Evolutionary conservation across 2,113 vertebrate genomes (phyloP), one percentile per base, ranked within the genome.

Genomic region (Chloroceryle aenea): DNA sequence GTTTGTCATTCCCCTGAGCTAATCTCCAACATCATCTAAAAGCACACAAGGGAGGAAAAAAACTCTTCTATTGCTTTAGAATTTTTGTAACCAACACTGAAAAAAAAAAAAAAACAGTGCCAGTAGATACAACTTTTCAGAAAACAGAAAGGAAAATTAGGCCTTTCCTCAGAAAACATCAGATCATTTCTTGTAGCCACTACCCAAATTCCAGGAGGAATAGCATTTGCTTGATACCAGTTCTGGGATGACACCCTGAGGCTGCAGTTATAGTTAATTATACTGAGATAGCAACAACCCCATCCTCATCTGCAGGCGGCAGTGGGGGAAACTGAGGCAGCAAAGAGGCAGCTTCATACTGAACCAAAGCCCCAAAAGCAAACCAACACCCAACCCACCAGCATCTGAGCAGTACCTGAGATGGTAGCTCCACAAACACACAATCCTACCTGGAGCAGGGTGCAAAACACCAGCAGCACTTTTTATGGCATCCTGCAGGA

Each of bases 401-500:
- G 30, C 10, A 32, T 14, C 34, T 4, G 4, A 62, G 12, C 13
- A 1, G 42, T 85, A 79, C 62, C 83, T 68, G 62, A 59, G 34
- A 40, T 1, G 1, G 5, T 0, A 1, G 16, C 29, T 50, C 52
- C 32, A 36, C 38, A 67, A 36, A 55, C 7, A 48, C 48, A 9
- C n/a, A 74, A 0, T 15, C 25, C 15, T 13, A 7, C n/a, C 50
- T 15, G 6, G 7, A 80, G 4, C 17, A 29, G 11, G 1, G 7
- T 4, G 0, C 12, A 76, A 69, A 85, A 20, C 14, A 59, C 29
- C 64, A 52, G 4, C 26, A 68, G 9, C 3, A 0, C 7, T 32
- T 38, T 12, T 58, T 22, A 7, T 0, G 0, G 15, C 2, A 1
- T 62, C n/a, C 22, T 32, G 15, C 20, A 63, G 10, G 4, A 29